These are phyloP conservation scores for Rhinolophus sinicus DNA, from an alignment of 2,113 vertebrate species.

Conservation along the genomic window DNA sequence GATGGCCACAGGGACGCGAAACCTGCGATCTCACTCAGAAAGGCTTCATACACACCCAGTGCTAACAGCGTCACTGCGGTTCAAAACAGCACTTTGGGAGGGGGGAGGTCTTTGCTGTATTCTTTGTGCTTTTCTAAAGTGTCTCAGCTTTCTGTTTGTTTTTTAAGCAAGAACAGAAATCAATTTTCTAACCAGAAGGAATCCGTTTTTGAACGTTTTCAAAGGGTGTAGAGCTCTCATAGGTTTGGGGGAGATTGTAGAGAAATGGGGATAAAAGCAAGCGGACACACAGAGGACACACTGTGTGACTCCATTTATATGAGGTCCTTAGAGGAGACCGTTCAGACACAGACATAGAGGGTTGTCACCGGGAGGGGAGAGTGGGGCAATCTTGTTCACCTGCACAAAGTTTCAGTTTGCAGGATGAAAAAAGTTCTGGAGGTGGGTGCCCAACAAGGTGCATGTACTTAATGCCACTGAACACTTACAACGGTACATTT, in stretches of 20 bases:
- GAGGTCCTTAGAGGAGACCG: background rate
- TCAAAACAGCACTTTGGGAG: background rate
- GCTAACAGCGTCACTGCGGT: background rate
- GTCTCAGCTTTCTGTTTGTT: background rate
- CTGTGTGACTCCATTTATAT: fast-evolving
- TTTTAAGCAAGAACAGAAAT: background rate
- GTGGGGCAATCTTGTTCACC: background rate
- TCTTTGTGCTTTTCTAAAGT: background rate
- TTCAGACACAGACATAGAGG: background rate
- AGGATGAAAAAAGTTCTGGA: background rate
- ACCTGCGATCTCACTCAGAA: background rate
- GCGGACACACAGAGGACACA: background rate
- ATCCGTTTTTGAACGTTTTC: background rate
- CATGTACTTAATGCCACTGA: background rate
- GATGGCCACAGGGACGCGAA: fast-evolving
- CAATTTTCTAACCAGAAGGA: background rate
- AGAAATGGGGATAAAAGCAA: background rate
- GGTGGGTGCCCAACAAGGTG: background rate
- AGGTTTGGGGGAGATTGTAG: background rate
- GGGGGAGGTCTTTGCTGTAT: background rate
- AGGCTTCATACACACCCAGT: background rate
- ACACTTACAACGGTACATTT: background rate
- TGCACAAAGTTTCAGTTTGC: background rate
- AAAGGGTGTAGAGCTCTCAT: background rate
- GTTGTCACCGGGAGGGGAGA: fast-evolving